These are phyloP conservation scores for Pterocles orientalis DNA, from an alignment of 2,113 vertebrate genomes.

Conservation along the genomic window DNA sequence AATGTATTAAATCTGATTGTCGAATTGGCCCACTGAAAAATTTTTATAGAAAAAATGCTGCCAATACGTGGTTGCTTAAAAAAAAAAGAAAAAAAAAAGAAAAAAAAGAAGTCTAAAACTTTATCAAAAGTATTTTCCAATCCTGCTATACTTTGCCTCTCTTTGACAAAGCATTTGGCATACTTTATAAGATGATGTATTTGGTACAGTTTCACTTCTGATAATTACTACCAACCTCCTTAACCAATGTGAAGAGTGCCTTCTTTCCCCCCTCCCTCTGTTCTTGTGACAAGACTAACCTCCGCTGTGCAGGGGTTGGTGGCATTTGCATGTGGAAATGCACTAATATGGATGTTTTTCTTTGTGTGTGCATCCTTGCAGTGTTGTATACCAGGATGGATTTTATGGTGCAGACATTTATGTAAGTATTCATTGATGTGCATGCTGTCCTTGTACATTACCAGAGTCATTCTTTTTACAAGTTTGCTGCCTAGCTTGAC, in stretches of 20 bases:
- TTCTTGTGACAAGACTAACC: conserved; percentile 77
- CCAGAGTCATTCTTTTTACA: conserved; percentile 76
- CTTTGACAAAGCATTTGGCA: neutral
- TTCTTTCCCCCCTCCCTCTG: conserved; percentile 39
- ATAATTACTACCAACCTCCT: conserved; percentile 65
- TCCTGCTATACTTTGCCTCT: neutral
- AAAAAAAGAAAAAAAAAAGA: neutral
- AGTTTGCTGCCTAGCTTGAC: conserved; percentile 74
- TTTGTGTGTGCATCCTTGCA: conserved; percentile 90
- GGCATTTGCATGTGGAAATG: conserved; percentile 86
- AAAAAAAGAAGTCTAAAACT: neutral
- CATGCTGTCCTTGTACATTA: conserved; percentile 76
- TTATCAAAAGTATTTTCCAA: neutral
- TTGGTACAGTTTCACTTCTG: neutral
- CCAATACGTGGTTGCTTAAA: neutral
- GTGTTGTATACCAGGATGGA: conserved; percentile 99
- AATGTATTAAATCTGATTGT: neutral
- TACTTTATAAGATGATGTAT: neutral
- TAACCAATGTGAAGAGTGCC: conserved; percentile 62
- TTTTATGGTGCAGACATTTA: conserved; percentile 99
- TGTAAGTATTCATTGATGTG: conserved; percentile 93
- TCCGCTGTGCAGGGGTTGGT: conserved; percentile 74
- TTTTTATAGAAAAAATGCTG: neutral
- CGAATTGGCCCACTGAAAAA: neutral
- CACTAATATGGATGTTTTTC: conserved; percentile 89